phyloP scores from a whole-genome alignment of 2,797 vertebrate genomes.

The Crocodylus rhombifer region DNA sequence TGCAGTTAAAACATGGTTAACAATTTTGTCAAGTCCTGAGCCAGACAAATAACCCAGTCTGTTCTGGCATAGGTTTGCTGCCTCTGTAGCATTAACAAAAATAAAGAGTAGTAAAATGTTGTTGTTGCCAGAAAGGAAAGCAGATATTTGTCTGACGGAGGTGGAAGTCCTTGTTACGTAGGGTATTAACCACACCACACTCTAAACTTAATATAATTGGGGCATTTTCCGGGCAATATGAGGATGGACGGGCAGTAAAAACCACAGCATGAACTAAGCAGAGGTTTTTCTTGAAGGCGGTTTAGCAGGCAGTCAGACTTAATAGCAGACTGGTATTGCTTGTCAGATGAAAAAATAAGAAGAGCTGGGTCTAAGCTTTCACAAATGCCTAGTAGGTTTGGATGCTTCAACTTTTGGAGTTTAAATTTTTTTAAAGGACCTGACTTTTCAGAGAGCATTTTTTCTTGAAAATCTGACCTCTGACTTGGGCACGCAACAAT shows the following conservation, averaged over 20 bases:
- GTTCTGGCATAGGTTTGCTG: background rate
- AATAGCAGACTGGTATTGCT: background rate
- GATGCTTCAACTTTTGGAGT: background rate
- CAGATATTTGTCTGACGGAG: background rate
- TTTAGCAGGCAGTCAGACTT: background rate
- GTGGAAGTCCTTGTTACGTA: background rate
- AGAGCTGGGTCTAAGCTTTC: background rate
- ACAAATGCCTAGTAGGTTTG: background rate
- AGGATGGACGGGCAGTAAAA: background rate
- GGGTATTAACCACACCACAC: background rate
- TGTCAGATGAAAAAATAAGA: background rate
- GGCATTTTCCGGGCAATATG: background rate
- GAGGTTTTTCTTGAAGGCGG: background rate
- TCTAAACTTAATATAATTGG: background rate
- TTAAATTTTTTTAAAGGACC: background rate
- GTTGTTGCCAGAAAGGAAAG: background rate
- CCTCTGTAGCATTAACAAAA: background rate
- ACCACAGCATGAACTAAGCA: background rate
- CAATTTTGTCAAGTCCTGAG: background rate
- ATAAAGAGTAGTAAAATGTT: background rate
- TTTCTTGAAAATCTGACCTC: background rate
- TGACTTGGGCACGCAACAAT: too few relatives aligned
- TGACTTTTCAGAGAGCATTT: background rate
- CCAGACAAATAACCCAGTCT: background rate
- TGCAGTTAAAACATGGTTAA: background rate